Base-by-base conservation (phyloP, 2,797 vertebrate genomes). In the Champsocephalus gunnari region DNA sequence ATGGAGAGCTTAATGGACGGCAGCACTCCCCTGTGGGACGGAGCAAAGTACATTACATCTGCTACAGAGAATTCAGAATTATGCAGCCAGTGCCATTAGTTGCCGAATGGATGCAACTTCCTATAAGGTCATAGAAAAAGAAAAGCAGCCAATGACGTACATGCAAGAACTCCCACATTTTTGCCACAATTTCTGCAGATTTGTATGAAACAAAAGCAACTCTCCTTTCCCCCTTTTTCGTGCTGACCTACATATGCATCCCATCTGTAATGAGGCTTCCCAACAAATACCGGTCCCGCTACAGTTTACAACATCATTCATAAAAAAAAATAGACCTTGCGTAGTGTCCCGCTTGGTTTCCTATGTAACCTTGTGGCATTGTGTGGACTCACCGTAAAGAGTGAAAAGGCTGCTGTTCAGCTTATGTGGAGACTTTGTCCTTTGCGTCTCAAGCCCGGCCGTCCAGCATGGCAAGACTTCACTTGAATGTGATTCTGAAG, bases 391-490 rank as follows among this genome's bases (percentile, higher is more conserved):
- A 95, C 94, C 94, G 83, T 81, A 68, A 81, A 80, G 58, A 70
- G 65, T 64, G 43, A 67, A 38, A 58, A 75, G 50, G 75, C 82
- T 82, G 73, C 45, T 66, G 72, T 48, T 90, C 67, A 56, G 75
- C 74, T 93, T 82, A 13, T 8, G 65, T 56, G 70, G 68, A 69
- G 77, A 91, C 86, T 91, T 88, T 86, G 70, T 84, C 83, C 80
- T 84, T 68, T 49, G 70, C 73, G 79, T 69, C 75, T 94, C 85
- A 95, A 67, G 85, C 80, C 73, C 87, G 87, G 88, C 83, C 76
- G 82, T 81, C 85, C 89, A 92, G 94, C 95, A 95, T 96, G 82
- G 87, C 94, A 94, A 83, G 80, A 87, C 84, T 87, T 69, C 55
- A 75, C 75, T 70, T 72, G 62, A 79, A 87, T 80, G 70, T 12